Percentiles rank a stretch among this genome's conserved stretches.
Evolutionary conservation across 2,797 vertebrate species (phyloP).

Genomic region (Huso huso): DNA sequence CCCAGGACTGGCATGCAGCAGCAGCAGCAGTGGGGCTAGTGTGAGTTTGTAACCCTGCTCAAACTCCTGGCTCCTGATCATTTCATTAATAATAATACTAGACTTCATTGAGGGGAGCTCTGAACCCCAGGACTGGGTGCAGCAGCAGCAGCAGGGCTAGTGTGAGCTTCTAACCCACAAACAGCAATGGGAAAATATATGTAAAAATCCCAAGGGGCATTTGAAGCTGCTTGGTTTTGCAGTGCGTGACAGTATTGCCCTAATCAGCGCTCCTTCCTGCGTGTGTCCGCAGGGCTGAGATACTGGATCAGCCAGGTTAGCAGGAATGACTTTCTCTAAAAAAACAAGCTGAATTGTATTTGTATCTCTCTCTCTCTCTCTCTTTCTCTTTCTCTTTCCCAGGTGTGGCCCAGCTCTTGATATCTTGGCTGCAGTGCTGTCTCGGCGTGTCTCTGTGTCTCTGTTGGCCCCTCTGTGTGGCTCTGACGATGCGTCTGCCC

Average conservation of each 20-base stretch:
- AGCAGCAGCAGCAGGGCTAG: neutral
- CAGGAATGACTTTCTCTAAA: no score
- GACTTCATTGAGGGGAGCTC: neutral
- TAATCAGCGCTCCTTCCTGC: no score
- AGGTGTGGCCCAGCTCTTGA: slow-evolving; percentile 7
- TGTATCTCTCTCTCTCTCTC: neutral
- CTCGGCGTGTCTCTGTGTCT: slow-evolving; percentile 5
- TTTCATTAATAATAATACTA: no score
- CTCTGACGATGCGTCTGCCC: neutral
- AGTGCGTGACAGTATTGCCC: no score
- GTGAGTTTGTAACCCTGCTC: neutral
- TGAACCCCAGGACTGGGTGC: no score
- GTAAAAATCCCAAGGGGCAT: neutral
- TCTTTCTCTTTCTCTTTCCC: neutral
- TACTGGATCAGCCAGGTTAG: no score
- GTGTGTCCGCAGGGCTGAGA: no score
- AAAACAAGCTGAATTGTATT: neutral
- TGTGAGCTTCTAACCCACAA: neutral
- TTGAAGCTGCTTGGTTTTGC: no score
- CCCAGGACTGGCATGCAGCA: no score
- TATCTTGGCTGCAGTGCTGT: neutral
- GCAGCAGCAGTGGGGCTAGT: neutral
- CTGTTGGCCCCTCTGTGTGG: neutral
- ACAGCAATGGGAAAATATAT: neutral
- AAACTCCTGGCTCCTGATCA: no score